phyloP scores from a whole-genome alignment of 1,140 invertebrate species.

The Drosophila biarmipes region DNA sequence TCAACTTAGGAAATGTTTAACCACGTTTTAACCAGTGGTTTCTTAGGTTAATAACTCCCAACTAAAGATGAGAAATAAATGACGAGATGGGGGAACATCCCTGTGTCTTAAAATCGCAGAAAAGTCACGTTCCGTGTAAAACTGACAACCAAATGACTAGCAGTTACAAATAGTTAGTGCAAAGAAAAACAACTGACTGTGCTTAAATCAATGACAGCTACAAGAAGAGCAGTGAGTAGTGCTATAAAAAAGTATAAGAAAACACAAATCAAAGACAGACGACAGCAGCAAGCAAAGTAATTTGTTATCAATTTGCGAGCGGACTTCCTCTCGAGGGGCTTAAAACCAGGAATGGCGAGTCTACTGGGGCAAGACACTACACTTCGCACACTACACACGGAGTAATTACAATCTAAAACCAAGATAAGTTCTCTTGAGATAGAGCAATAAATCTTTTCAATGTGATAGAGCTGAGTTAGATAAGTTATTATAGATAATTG shows the following conservation, averaged over 20 bases:
- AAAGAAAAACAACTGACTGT: constrained; percentile 20
- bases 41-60: not conserved
- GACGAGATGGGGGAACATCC: not conserved
- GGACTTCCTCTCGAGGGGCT: constrained; percentile 26
- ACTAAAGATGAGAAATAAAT: constrained; percentile 2
- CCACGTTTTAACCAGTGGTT: not conserved
- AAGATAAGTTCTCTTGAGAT: not conserved
- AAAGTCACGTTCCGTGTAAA: constrained; percentile 44
- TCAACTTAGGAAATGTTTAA: no score
- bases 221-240: constrained; percentile 17
- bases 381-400: constrained; percentile 1
- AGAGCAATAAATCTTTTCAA: no score
- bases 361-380: constrained; percentile 26
- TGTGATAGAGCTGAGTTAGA: no score
- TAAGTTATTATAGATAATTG: no score
- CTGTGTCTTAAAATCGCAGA: constrained; percentile 17
- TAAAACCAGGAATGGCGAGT: constrained; percentile 11
- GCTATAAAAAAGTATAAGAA: constrained; percentile 34
- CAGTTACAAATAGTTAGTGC: constrained; percentile 23
- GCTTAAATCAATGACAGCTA: constrained; percentile 48
- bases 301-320: constrained; percentile 53
- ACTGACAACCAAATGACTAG: constrained; percentile 32
- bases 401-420: constrained; percentile 9
- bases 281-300: constrained; percentile 41
- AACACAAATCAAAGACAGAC: constrained; percentile 37